Percentiles rank a stretch among this genome's conserved stretches.
phyloP scores from a whole-genome alignment of 2,113 vertebrate genomes.

The Aspidoscelis tigris region DNA sequence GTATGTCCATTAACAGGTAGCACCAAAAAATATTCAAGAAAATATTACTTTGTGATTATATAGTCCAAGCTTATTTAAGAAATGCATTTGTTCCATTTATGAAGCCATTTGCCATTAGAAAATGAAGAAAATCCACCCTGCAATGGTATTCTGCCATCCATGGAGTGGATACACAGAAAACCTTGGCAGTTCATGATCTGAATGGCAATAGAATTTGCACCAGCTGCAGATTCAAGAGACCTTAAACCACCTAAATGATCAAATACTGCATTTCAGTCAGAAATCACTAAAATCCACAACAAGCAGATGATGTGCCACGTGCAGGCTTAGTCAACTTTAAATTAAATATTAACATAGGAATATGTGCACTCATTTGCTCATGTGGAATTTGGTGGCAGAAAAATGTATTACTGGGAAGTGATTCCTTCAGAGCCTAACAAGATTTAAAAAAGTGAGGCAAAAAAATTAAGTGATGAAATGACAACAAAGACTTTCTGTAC shows the following conservation, averaged over 20 bases:
- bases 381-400: constrained; percentile 46
- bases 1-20: neutral
- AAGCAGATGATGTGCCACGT: neutral
- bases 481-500: neutral
- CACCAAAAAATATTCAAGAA: neutral
- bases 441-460: constrained; percentile 27
- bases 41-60: neutral
- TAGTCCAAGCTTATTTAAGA: neutral
- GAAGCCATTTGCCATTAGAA: neutral
- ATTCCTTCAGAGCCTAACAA: constrained; percentile 37
- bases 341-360: constrained; percentile 44
- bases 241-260: neutral
- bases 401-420: constrained; percentile 45
- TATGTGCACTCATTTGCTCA: constrained; percentile 51
- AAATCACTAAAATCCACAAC: constrained; percentile 24
- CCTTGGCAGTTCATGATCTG: constrained; percentile 26
- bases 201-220: constrained; percentile 29
- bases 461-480: neutral
- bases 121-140: accelerated
- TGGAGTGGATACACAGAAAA: neutral
- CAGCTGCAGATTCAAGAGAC: constrained; percentile 3
- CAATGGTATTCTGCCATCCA: neutral
- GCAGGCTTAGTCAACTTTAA: constrained; percentile 42
- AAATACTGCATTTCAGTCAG: constrained; percentile 23
- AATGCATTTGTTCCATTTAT: neutral